Percentiles rank a stretch among this genome's conserved stretches.
These are phyloP conservation scores for Grammatotria lemairii DNA, from an alignment of 2,113 vertebrate species.

Conservation along the genomic window DNA sequence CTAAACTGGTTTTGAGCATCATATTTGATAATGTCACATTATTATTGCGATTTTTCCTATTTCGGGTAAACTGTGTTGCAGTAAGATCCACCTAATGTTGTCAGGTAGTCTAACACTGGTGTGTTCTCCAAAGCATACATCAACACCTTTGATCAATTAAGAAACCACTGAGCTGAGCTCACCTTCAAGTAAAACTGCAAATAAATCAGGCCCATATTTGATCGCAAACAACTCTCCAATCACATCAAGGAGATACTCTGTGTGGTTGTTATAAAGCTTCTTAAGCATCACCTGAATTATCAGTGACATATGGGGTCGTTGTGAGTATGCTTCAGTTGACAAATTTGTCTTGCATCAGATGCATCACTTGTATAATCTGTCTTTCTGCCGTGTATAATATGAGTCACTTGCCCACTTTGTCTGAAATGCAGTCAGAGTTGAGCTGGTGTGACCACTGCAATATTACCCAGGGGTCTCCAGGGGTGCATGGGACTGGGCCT, in stretches of 20 bases:
- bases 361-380: background rate
- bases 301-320: background rate
- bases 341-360: background rate
- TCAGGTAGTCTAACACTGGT: background rate
- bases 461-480: slow-evolving; percentile 61
- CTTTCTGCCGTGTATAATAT: background rate
- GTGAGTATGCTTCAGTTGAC: background rate
- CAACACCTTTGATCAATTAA: background rate
- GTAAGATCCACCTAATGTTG: background rate
- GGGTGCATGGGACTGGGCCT: slow-evolving; percentile 42
- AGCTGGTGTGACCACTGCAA: slow-evolving; percentile 53
- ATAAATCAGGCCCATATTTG: slow-evolving; percentile 20
- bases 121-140: slow-evolving; percentile 1
- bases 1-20: background rate
- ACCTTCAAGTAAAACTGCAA: background rate
- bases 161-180: background rate
- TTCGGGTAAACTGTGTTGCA: background rate
- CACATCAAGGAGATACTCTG: slow-evolving; percentile 13
- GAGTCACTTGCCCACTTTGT: slow-evolving; percentile 20
- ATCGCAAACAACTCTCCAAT: background rate
- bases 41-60: background rate
- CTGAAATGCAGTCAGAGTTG: slow-evolving; percentile 31
- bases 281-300: background rate
- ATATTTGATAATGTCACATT: background rate
- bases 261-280: background rate